These are phyloP conservation scores for Capitella teleta DNA, from an alignment of 1,140 invertebrate species.

Conservation along the genomic window DNA sequence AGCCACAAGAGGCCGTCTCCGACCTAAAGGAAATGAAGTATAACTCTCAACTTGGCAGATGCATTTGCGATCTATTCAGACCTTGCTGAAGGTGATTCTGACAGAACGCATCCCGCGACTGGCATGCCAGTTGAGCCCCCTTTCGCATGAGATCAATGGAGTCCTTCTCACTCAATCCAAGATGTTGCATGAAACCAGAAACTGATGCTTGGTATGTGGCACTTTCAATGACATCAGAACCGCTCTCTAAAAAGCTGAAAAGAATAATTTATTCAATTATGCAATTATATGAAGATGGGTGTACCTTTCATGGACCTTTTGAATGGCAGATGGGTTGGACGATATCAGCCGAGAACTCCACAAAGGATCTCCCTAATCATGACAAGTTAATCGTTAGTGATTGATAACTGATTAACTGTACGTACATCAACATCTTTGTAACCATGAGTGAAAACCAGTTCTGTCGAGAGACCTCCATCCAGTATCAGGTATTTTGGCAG, in stretches of 20 bases:
- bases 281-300: no score
- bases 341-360: no score
- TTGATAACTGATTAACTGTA: no score
- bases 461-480: no score
- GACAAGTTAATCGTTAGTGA: no score
- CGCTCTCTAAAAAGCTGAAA: slow-evolving; percentile 49
- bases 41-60: not conserved
- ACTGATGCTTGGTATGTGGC: slow-evolving; percentile 81
- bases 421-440: no score
- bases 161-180: slow-evolving; percentile 52
- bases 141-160: slow-evolving; percentile 56
- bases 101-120: slow-evolving; percentile 39
- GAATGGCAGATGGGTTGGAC: no score
- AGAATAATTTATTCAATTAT: not conserved
- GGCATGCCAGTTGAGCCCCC: slow-evolving; percentile 55
- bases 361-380: no score
- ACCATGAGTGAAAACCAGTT: no score
- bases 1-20: slow-evolving; percentile 36
- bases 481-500: no score
- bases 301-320: no score
- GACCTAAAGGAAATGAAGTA: not conserved
- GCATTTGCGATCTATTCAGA: not conserved
- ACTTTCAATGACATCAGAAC: slow-evolving; percentile 71
- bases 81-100: slow-evolving; percentile 11
- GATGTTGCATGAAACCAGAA: slow-evolving; percentile 59